These are phyloP conservation scores for Lineus longissimus DNA, from an alignment of 1,140 invertebrate genomes.

Conservation along the genomic window DNA sequence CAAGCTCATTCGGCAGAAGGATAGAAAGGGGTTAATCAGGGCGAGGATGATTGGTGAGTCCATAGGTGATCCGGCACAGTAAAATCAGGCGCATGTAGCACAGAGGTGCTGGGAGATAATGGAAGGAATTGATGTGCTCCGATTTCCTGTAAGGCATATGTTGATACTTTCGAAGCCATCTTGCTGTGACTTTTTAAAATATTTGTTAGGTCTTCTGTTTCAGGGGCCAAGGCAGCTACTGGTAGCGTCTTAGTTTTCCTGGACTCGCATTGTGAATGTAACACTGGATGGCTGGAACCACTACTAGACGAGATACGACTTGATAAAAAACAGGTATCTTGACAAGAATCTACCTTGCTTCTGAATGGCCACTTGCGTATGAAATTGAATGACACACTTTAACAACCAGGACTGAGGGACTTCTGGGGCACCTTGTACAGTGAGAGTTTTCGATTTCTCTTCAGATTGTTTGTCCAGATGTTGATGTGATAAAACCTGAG, in stretches of 20 bases:
- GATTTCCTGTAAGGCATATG: no score
- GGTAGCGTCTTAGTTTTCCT: conserved; percentile 88
- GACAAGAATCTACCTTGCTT: conserved; percentile 73
- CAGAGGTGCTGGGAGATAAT: no score
- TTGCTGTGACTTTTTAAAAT: no score
- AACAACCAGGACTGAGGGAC: no score
- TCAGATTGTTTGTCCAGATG: conserved; percentile 57
- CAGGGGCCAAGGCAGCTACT: conserved; percentile 78
- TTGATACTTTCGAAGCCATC: no score
- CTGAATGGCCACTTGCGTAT: conserved; percentile 86
- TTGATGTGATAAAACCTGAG: conserved; percentile 59
- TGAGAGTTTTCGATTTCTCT: no score
- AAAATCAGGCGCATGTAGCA: no score
- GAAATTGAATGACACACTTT: conserved; percentile 92
- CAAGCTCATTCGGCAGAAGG: conserved; percentile 65
- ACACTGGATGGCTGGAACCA: conserved; percentile 90
- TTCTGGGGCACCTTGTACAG: conserved; percentile 14
- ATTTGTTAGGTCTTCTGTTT: no score
- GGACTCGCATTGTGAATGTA: conserved; percentile 94
- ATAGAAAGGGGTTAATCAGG: conserved; percentile 82
- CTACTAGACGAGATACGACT: conserved; percentile 58
- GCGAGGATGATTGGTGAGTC: conserved; percentile 83
- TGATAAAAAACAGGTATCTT: conserved; percentile 72
- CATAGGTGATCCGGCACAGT: no score
- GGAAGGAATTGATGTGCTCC: no score